Evolutionary conservation across 2,888 invertebrate species (phyloP), one percentile per base, ranked within the genome.

Genomic region (Clistopyga incitator): DNA sequence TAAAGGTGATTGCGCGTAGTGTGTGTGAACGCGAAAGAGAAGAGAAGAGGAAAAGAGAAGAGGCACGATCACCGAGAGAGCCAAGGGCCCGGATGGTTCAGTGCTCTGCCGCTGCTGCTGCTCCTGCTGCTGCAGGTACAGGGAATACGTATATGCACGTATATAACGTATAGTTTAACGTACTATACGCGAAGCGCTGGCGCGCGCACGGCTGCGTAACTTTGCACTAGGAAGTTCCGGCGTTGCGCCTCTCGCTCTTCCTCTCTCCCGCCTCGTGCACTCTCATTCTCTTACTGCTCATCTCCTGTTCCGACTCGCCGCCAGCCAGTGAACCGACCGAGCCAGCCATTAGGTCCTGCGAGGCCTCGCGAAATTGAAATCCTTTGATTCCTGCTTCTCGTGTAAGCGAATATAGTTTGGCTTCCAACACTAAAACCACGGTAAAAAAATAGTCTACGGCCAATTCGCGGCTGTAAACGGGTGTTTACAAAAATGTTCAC

Each of bases 161-260:
- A 71, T 80, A 72, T 59, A 80, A 68, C 77, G 83, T 72, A 38
- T 77, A 78, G 83, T 65, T 76, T 74, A 59, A 82, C 67, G 76
- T 80, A 68, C 56, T 76, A 38, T 38, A 20, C 8, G 20, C 8
- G 71, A 42, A 15, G 76, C 54, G 80, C 65, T 76, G 76, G 76
- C 77, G 80, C 76, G 80, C 72, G 80, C 81, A 80, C 81, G 77
- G 80, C 77, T 80, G 81, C 84, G 81, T 82, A 86, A 84, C 84
- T 86, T 86, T 84, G 78, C 81, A 84, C 81, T 82, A 78, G 82
- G 84, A 86, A 86, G 82, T 86, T 86, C 84, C 84, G 83, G 80
- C 68, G 85, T 56, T 71, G 15, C 56, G 72, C 67, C 82, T 54
- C 61, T 79, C 68, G 45, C 78, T 25, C 56, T 34, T 47, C 25